Evolutionary conservation across 2,113 vertebrate species (phyloP).

Genomic region (Athene cunicularia): DNA sequence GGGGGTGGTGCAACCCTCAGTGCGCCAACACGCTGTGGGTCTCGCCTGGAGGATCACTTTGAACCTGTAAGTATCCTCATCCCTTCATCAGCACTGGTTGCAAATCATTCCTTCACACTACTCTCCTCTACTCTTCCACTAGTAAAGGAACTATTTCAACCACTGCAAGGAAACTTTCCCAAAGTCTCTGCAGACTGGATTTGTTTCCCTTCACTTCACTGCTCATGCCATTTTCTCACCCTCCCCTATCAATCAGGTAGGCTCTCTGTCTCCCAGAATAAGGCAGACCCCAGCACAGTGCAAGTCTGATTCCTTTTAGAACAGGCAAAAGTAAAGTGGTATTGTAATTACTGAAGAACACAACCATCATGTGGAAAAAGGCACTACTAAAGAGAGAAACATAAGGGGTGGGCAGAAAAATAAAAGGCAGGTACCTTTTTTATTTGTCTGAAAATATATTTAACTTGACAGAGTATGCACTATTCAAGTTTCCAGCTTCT

Average conservation of each 20-base stretch:
- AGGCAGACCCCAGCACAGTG: neutral
- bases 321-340: neutral
- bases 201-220: neutral
- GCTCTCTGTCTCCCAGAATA: neutral
- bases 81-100: neutral
- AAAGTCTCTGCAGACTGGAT: neutral
- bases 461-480: neutral
- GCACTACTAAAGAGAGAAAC: neutral
- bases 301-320: neutral
- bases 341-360: neutral
- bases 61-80: neutral
- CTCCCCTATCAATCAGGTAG: neutral
- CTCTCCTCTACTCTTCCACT: neutral
- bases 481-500: neutral
- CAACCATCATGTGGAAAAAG: neutral
- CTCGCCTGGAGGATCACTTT: neutral
- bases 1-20: neutral
- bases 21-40: neutral
- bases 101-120: neutral
- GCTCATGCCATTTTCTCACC: neutral
- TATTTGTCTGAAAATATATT: neutral
- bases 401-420: fast-evolving
- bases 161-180: neutral
- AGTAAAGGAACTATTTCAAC: neutral
- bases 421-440: neutral